Conservation (phyloP, 2,797 vertebrate species). For the Gallirallus australis region DNA sequence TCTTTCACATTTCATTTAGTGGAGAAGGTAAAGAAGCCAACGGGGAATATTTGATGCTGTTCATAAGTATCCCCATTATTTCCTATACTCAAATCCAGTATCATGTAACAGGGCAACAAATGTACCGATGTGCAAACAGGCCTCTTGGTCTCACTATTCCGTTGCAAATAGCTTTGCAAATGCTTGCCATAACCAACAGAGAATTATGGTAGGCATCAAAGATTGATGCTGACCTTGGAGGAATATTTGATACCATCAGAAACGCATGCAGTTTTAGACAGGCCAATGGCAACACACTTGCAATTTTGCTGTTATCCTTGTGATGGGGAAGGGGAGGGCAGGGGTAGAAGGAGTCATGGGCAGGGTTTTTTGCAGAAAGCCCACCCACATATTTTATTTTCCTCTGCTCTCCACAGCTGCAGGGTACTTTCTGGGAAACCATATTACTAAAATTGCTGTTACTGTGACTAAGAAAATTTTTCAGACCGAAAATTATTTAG, state of each 20-base stretch:
- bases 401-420: neutral
- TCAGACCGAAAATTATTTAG: neutral
- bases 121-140: neutral
- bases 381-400: neutral
- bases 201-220: neutral
- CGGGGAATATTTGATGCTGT: neutral
- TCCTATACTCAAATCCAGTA: neutral
- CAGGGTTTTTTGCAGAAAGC: neutral
- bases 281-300: neutral
- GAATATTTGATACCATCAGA: neutral
- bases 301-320: neutral
- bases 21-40: neutral
- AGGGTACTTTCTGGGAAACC: neutral
- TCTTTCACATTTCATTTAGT: neutral
- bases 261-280: fast-evolving
- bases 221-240: neutral
- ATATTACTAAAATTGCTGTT: neutral
- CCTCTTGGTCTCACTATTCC: neutral
- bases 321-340: fast-evolving
- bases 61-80: neutral
- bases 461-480: neutral
- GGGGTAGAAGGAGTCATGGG: no score
- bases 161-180: neutral
- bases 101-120: fast-evolving
- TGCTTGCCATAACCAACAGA: fast-evolving